Percentiles rank a stretch among this genome's conserved stretches.
Evolutionary conservation across 2,888 invertebrate genomes (phyloP).

Genomic region (Trichacis sp.): DNA sequence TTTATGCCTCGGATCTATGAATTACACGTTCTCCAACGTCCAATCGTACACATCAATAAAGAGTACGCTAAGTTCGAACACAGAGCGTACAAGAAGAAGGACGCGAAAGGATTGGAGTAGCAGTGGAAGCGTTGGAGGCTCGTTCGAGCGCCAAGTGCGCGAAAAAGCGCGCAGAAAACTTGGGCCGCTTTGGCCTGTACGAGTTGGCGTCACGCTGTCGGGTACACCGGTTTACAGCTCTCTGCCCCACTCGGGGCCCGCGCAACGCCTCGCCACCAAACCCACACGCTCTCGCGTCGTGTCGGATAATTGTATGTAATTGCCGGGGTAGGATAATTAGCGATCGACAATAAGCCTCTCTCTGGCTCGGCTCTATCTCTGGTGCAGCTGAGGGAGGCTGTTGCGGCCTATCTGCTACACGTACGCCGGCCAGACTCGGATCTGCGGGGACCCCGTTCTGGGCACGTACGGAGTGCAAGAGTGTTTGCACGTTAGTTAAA

Average conservation of each 20-base stretch:
- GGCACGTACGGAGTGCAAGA: constrained; percentile 14
- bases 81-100: too few relatives aligned
- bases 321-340: constrained; percentile 64
- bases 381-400: constrained; percentile 15
- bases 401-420: constrained; percentile 12
- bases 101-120: too few relatives aligned
- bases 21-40: too few relatives aligned
- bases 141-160: too few relatives aligned
- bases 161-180: constrained; percentile 29
- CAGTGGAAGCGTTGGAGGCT: too few relatives aligned
- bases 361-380: constrained; percentile 35
- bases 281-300: constrained; percentile 39
- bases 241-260: constrained; percentile 37
- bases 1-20: too few relatives aligned
- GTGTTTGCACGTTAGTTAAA: constrained; percentile 8
- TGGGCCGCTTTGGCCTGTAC: constrained; percentile 50
- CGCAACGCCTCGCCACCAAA: constrained; percentile 16
- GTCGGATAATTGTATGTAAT: constrained; percentile 66
- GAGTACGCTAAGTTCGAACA: too few relatives aligned
- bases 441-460: constrained; percentile 6
- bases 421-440: neutral
- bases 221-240: constrained; percentile 66
- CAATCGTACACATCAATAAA: too few relatives aligned
- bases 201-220: constrained; percentile 68
- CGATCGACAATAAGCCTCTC: constrained; percentile 64